Conservation (phyloP, 2,113 vertebrate species). For the Scartelaos histophorus region DNA sequence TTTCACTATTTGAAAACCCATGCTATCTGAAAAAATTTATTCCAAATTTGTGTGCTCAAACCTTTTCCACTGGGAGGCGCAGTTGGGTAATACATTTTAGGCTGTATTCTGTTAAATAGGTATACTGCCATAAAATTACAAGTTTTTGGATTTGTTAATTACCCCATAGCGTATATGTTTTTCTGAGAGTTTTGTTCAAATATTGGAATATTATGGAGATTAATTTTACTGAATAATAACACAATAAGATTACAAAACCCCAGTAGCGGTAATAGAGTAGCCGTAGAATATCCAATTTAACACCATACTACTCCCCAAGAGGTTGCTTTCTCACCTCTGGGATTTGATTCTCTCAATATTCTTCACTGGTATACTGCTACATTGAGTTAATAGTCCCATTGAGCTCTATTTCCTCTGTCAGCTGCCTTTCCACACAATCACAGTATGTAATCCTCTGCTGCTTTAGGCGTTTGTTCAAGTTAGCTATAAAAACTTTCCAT, state of each 20-base stretch:
- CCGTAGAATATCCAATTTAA: not conserved
- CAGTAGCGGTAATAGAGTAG: not conserved
- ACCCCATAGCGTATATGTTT: not conserved
- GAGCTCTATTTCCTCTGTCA: slow-evolving; percentile 21
- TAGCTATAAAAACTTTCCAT: not conserved
- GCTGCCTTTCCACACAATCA: slow-evolving; percentile 2
- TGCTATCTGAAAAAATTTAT: not conserved
- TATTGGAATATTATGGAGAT: not conserved
- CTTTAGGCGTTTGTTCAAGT: not conserved
- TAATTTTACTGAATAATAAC: not conserved
- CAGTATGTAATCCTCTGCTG: not conserved
- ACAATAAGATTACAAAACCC: not conserved
- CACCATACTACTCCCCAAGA: not conserved
- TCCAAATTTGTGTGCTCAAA: not conserved
- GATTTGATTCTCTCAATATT: slow-evolving; percentile 11
- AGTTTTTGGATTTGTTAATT: not conserved
- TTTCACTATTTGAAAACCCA: not conserved
- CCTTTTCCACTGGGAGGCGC: slow-evolving; percentile 38
- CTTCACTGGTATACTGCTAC: slow-evolving; percentile 3
- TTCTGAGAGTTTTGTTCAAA: not conserved
- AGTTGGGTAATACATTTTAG: slow-evolving; percentile 1
- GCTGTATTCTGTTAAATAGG: not conserved
- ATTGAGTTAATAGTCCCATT: slow-evolving; percentile 6
- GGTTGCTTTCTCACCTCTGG: not conserved
- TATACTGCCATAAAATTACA: not conserved